Percentiles rank a stretch among this genome's conserved stretches.
phyloP scores from a whole-genome alignment of 2,888 invertebrate genomes.

The Petrophora chlorosata region DNA sequence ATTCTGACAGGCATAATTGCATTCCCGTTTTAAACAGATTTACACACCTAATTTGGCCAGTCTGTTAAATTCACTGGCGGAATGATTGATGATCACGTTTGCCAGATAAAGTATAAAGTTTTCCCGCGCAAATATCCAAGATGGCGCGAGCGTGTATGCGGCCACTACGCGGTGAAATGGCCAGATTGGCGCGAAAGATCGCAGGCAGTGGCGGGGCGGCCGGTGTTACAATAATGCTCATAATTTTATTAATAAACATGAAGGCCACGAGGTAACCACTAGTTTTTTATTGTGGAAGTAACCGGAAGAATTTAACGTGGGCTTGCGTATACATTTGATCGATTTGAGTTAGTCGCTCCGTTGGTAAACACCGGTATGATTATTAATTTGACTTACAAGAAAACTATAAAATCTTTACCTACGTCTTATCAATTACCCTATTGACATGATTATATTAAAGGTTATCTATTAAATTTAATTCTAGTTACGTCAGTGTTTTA shows the following conservation, averaged over 20 bases:
- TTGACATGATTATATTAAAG: too few relatives aligned
- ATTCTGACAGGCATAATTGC: too few relatives aligned
- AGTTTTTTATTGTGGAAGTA: conserved; percentile 25
- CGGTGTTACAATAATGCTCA: conserved; percentile 29
- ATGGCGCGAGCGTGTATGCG: conserved; percentile 50
- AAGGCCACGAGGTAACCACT: conserved; percentile 29
- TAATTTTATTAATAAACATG: conserved; percentile 30
- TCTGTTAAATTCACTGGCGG: background rate
- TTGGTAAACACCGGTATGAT: conserved; percentile 2
- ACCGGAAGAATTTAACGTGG: conserved; percentile 33
- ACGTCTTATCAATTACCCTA: too few relatives aligned
- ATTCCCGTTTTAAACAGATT: too few relatives aligned
- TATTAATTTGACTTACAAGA: background rate
- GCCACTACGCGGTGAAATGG: conserved; percentile 71
- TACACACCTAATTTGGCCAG: background rate
- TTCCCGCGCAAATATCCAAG: conserved; percentile 27
- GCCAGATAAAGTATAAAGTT: background rate
- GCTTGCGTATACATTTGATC: conserved; percentile 13
- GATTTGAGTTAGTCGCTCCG: conserved; percentile 5
- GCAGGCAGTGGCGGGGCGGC: conserved; percentile 59
- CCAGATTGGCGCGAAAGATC: conserved; percentile 62
- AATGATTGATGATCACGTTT: background rate
- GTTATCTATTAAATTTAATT: too few relatives aligned
- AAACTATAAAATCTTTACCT: too few relatives aligned
- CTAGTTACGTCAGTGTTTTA: too few relatives aligned